Base-by-base conservation (phyloP, 2,113 vertebrate genomes). In the Onychostruthus taczanowskii region DNA sequence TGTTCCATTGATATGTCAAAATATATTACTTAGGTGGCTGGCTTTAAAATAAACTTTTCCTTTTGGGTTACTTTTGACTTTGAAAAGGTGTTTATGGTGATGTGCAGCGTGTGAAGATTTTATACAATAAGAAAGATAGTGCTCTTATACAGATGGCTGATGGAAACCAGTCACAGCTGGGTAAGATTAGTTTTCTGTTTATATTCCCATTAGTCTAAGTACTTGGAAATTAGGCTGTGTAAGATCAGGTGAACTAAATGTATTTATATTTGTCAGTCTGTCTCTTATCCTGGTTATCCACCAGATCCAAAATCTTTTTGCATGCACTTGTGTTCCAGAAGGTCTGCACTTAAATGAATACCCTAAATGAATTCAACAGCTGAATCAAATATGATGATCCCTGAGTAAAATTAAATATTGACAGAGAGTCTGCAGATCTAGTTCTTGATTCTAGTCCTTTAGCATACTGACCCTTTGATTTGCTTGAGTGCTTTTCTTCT, bases 61-160 rank as follows among this genome's bases (percentile, higher is more conserved):
- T 98, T 98, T 97, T 98, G 97, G 97, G 97, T 98, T 98, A 96
- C 98, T 98, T 98, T 96, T 98, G 98, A 97, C 98, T 99, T 94
- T 98, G 90, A 98, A 98, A 98, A 99, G 99, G 99, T 97, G 99
- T 99, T 97, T 99, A 99, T 92, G 99, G 99, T 80, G 99, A 99
- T 98, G 99, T 99, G 98, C 99, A 99, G 97, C 99, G 99, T 88
- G 99, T 99, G 98, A 99, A 99, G 98, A 99, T 99, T 95, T 98
- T 99, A 56, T 99, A 99, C 98, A 99, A 99, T 98, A 99, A 99
- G 98, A 99, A 99, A 97, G 99, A 99, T 98, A 99, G 99, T 97
- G 99, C 99, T 93, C 98, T 99, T 87, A 99, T 99, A 97, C 99
- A 99, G 98, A 99, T 99, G 99, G 99, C 99, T 33, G 99, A 99